phyloP scores from a whole-genome alignment of 2,888 invertebrate genomes.

The Eupeodes latifasciatus region DNA sequence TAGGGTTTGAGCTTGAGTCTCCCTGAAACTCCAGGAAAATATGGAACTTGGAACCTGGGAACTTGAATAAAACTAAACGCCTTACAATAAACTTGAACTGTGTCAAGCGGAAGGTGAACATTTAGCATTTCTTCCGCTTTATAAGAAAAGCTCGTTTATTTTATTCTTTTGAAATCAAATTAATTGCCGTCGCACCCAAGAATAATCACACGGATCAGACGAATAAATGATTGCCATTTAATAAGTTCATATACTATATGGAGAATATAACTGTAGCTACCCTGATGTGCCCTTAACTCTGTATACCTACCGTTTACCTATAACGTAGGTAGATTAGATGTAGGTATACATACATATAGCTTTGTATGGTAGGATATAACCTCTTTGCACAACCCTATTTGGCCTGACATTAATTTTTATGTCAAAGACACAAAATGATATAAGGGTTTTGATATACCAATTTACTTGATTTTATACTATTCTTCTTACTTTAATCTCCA shows the following conservation, averaged over 20 bases:
- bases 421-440: conserved; percentile 66
- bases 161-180: conserved; percentile 68
- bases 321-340: conserved; percentile 2
- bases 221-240: conserved; percentile 76
- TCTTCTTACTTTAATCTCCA: conserved; percentile 48
- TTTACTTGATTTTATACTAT: conserved; percentile 62
- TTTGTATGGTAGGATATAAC: conserved; percentile 29
- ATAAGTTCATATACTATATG: conserved; percentile 66
- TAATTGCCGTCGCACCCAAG: conserved; percentile 70
- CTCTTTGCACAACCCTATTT: conserved; percentile 56
- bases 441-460: conserved; percentile 72
- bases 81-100: conserved; percentile 72
- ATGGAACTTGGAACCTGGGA: too few species aligned
- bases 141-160: conserved; percentile 46
- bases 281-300: background rate
- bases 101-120: conserved; percentile 75
- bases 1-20: conserved; percentile 10
- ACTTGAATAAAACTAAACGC: conserved; percentile 48
- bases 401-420: conserved; percentile 71
- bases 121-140: conserved; percentile 33
- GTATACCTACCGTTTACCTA: background rate
- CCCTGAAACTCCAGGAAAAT: background rate
- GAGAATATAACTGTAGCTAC: background rate
- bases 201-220: conserved; percentile 74
- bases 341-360: background rate